phyloP scores from a whole-genome alignment of 2,888 invertebrate species.

The Panzeria rudis region DNA sequence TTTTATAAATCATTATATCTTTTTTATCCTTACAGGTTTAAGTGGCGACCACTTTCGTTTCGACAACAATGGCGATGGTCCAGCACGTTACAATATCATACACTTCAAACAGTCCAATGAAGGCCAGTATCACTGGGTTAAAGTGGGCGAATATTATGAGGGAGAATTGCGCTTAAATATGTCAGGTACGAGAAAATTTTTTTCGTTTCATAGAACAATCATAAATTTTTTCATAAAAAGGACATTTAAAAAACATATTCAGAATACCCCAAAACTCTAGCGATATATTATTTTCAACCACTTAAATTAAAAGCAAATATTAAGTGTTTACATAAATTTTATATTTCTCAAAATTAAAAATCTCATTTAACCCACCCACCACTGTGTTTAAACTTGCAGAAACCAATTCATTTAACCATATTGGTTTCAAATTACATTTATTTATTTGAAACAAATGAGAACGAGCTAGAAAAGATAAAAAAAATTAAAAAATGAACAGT shows the following conservation, averaged over 20 bases:
- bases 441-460: constrained; percentile 17
- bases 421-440: constrained; percentile 31
- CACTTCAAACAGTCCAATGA: constrained; percentile 93
- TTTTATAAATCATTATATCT: no score
- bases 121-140: constrained; percentile 92
- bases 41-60: constrained; percentile 96
- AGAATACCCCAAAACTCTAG: no score
- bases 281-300: no score
- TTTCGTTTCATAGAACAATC: background rate
- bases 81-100: constrained; percentile 96
- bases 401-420: constrained; percentile 41
- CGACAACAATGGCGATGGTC: constrained; percentile 95
- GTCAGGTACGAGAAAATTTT: constrained; percentile 83
- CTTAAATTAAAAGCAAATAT: no score
- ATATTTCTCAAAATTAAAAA: no score
- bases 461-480: background rate
- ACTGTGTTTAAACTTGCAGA: background rate
- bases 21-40: constrained; percentile 86
- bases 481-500: background rate
- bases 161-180: constrained; percentile 91
- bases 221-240: background rate
- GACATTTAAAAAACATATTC: no score
- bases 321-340: no score
- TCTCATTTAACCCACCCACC: background rate
- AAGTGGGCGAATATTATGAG: constrained; percentile 94